These are phyloP conservation scores for Tauraco erythrolophus DNA, from an alignment of 2,113 vertebrate species.

Conservation along the genomic window DNA sequence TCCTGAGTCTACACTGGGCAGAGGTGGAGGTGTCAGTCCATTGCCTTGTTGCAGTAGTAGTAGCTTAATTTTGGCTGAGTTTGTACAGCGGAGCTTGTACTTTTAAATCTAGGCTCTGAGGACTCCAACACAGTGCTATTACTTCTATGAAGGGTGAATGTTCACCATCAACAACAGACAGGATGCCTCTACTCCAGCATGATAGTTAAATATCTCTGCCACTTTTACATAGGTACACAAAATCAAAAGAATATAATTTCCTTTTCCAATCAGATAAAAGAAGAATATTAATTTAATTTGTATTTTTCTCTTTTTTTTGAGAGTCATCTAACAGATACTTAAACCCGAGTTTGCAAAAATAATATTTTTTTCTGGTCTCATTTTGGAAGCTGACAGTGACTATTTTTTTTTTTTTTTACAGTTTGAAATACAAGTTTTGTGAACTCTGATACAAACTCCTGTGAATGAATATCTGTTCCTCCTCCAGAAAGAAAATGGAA, in stretches of 20 bases:
- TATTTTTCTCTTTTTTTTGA: neutral
- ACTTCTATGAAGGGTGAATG: neutral
- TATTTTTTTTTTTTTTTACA: neutral
- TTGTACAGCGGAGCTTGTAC: neutral
- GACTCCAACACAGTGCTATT: rapidly evolving
- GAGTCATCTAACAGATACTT: neutral
- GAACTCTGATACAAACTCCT: neutral
- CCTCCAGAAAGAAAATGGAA: neutral
- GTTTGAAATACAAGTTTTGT: neutral
- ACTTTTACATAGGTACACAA: neutral
- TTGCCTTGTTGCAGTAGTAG: neutral
- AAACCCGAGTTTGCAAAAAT: neutral
- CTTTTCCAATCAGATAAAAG: neutral
- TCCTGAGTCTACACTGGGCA: neutral
- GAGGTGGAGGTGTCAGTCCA: neutral
- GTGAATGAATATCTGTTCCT: neutral
- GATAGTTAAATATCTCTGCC: neutral
- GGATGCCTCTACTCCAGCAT: neutral
- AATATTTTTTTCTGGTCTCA: neutral
- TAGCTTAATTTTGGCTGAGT: neutral
- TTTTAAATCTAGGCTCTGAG: neutral
- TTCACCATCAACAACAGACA: neutral
- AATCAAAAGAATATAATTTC: neutral
- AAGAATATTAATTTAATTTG: neutral
- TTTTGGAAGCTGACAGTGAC: neutral